Percentiles rank a stretch among this genome's conserved stretches.
phyloP scores from a whole-genome alignment of 2,888 invertebrate genomes.

The Orthonychiurus folsomi region DNA sequence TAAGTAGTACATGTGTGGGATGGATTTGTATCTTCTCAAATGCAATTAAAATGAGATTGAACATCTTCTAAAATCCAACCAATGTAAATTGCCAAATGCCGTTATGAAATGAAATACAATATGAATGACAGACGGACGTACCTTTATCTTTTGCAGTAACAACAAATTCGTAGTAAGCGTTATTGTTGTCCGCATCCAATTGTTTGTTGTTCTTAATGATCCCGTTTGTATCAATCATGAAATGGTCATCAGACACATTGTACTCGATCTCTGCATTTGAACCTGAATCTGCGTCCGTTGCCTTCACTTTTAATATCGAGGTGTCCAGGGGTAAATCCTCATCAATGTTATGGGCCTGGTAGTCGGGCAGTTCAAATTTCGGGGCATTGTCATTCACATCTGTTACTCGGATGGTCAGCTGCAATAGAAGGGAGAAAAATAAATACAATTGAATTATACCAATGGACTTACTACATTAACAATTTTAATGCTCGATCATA shows the following conservation, averaged over 20 bases:
- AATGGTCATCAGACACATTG: slow-evolving; percentile 83
- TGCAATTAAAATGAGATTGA: too few species aligned
- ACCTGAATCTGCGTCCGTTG: slow-evolving; percentile 90
- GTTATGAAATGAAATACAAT: too few species aligned
- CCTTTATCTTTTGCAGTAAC: slow-evolving; percentile 91
- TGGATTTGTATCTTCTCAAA: too few species aligned
- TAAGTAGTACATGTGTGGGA: too few species aligned
- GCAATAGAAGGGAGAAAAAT: too few species aligned
- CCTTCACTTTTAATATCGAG: slow-evolving; percentile 86
- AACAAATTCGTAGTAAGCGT: slow-evolving; percentile 88
- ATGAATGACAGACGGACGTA: too few species aligned
- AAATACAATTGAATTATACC: slow-evolving; percentile 14
- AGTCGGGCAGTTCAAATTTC: slow-evolving; percentile 90
- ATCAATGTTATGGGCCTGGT: slow-evolving; percentile 91
- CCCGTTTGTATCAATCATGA: slow-evolving; percentile 85
- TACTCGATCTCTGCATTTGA: slow-evolving; percentile 92
- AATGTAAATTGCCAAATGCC: too few species aligned
- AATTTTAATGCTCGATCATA: too few species aligned
- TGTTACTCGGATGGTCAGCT: slow-evolving; percentile 85
- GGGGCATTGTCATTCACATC: slow-evolving; percentile 95
- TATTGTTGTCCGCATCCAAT: slow-evolving; percentile 90
- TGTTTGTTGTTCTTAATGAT: slow-evolving; percentile 87
- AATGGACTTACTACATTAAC: slow-evolving; percentile 5
- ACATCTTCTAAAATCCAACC: too few species aligned
- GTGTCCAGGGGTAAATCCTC: slow-evolving; percentile 89